These are phyloP conservation scores for Araneus ventricosus DNA, from an alignment of 1,140 invertebrate genomes.

Conservation along the genomic window DNA sequence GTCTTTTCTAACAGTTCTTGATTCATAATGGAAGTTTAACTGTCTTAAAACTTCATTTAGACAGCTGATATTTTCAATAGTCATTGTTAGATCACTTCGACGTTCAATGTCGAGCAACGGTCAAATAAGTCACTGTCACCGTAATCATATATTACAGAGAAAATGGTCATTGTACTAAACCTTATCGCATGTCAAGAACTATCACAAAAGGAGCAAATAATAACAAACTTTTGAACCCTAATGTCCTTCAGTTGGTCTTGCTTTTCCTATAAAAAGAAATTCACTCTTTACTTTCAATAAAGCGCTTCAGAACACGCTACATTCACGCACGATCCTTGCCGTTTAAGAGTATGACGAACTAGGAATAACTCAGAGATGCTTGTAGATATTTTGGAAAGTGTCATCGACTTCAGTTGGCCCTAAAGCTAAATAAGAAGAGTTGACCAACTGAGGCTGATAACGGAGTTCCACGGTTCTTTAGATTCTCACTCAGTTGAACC, in stretches of 20 bases:
- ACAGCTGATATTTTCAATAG: neutral
- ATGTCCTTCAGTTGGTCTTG: neutral
- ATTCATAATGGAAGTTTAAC: too few species aligned
- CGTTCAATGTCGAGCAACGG: neutral
- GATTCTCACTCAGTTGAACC: neutral
- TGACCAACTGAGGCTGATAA: conserved; percentile 1
- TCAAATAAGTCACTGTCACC: neutral
- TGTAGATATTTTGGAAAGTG: conserved; percentile 30
- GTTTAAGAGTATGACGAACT: neutral
- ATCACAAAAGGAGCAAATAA: neutral
- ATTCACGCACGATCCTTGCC: neutral
- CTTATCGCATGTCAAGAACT: neutral
- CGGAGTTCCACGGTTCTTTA: neutral
- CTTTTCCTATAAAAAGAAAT: conserved; percentile 14
- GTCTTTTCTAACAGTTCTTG: too few species aligned
- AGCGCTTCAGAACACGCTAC: neutral
- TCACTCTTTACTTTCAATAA: neutral
- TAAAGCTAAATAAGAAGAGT: neutral
- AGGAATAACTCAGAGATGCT: neutral
- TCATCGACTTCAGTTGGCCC: conserved; percentile 33
- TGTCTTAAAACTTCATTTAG: too few species aligned
- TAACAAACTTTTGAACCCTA: neutral
- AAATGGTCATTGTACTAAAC: neutral
- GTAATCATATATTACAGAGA: neutral
- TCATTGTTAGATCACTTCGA: neutral